Conservation (phyloP, 2,888 invertebrate species). For the Cephus pulcher region DNA sequence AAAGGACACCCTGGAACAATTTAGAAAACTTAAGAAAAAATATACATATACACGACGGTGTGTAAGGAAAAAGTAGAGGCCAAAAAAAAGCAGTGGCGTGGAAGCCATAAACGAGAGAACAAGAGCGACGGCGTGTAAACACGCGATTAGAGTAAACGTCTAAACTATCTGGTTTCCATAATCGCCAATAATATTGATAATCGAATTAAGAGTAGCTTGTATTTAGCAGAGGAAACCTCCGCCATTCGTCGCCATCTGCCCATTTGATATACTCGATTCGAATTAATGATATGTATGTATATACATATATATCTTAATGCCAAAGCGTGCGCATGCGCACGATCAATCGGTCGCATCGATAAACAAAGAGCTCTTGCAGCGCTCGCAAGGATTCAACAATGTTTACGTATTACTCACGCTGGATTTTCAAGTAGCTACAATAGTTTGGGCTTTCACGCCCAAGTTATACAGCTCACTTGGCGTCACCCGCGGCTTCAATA, state of each 20-base stretch:
- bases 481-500: background rate
- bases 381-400: background rate
- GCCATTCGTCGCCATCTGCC: too few species aligned
- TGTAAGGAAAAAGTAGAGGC: too few species aligned
- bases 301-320: background rate
- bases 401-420: background rate
- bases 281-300: background rate
- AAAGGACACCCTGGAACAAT: background rate
- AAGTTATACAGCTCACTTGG: background rate
- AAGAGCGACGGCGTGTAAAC: too few species aligned
- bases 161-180: background rate
- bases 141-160: too few species aligned
- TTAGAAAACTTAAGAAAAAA: background rate
- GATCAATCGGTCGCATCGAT: background rate
- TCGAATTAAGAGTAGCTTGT: background rate
- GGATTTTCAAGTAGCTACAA: background rate
- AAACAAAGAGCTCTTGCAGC: background rate
- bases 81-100: too few species aligned
- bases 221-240: too few species aligned
- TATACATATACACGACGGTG: background rate
- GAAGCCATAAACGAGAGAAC: too few species aligned
- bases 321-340: background rate
- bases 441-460: background rate
- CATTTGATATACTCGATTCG: background rate
- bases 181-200: background rate